Percentiles rank a stretch among this genome's conserved stretches.
These are phyloP conservation scores for Vombatus ursinus DNA, from an alignment of 2,113 vertebrate species.

Conservation along the genomic window DNA sequence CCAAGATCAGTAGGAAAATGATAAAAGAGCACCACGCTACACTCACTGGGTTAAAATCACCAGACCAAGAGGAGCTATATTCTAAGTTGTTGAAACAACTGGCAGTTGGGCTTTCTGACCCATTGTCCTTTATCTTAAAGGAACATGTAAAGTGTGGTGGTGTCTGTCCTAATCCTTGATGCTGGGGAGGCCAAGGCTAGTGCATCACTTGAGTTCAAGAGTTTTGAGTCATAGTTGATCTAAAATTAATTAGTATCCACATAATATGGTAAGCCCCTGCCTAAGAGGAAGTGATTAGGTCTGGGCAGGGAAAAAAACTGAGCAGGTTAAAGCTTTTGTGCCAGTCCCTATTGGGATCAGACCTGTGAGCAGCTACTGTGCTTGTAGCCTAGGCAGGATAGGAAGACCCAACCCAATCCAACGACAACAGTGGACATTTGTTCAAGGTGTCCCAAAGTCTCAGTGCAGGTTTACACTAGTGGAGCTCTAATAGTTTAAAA, in stretches of 20 bases:
- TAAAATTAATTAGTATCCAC: not conserved
- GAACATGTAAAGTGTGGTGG: not conserved
- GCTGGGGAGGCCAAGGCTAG: not conserved
- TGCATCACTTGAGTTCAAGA: not conserved
- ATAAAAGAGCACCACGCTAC: not conserved
- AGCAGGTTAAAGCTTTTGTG: not conserved
- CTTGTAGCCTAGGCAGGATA: not conserved
- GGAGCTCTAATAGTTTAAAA: not conserved
- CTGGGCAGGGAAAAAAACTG: not conserved
- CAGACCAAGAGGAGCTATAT: not conserved
- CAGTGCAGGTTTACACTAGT: not conserved
- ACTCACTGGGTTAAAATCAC: not conserved
- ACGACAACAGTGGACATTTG: not conserved
- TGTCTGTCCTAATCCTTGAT: not conserved
- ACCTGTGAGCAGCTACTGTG: not conserved
- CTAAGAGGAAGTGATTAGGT: not conserved
- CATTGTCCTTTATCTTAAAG: not conserved
- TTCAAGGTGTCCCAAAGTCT: not conserved
- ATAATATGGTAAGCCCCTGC: not conserved
- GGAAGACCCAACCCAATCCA: not conserved
- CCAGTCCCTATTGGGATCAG: not conserved
- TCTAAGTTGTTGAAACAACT: not conserved
- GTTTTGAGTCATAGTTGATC: not conserved
- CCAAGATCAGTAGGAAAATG: not conserved
- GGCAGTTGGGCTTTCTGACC: not conserved